Conservation (phyloP, 1,140 invertebrate species). For the Cydia pomonella region DNA sequence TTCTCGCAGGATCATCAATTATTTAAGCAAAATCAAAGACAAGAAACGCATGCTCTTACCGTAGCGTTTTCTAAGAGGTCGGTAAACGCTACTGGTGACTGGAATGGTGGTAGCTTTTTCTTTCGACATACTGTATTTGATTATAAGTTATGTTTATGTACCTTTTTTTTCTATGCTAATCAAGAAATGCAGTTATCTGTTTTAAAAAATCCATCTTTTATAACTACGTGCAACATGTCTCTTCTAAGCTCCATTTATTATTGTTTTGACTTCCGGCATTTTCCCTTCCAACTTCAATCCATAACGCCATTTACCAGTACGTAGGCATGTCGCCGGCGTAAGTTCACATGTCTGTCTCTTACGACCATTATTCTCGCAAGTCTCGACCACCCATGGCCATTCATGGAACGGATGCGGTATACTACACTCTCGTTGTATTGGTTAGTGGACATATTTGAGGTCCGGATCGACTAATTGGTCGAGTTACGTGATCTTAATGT, state of each 20-base stretch:
- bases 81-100: too few relatives aligned
- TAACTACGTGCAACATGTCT: too few relatives aligned
- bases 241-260: background rate
- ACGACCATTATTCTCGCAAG: constrained; percentile 8
- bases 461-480: constrained; percentile 13
- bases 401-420: constrained; percentile 25
- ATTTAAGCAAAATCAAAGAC: too few relatives aligned
- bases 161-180: too few relatives aligned
- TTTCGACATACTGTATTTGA: too few relatives aligned
- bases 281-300: background rate
- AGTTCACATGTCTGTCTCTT: constrained; percentile 27
- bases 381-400: constrained; percentile 25
- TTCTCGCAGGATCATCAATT: too few relatives aligned
- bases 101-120: too few relatives aligned
- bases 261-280: constrained; percentile 7
- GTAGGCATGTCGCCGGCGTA: background rate
- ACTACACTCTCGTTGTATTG: constrained; percentile 25
- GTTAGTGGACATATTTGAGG: constrained; percentile 24
- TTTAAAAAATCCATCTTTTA: too few relatives aligned
- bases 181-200: too few relatives aligned
- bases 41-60: too few relatives aligned
- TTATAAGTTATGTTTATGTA: too few relatives aligned
- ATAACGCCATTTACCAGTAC: constrained; percentile 1
- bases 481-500: background rate
- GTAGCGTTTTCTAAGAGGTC: too few relatives aligned